Conservation (phyloP, 2,113 vertebrate genomes). For the Sturnira hondurensis region DNA sequence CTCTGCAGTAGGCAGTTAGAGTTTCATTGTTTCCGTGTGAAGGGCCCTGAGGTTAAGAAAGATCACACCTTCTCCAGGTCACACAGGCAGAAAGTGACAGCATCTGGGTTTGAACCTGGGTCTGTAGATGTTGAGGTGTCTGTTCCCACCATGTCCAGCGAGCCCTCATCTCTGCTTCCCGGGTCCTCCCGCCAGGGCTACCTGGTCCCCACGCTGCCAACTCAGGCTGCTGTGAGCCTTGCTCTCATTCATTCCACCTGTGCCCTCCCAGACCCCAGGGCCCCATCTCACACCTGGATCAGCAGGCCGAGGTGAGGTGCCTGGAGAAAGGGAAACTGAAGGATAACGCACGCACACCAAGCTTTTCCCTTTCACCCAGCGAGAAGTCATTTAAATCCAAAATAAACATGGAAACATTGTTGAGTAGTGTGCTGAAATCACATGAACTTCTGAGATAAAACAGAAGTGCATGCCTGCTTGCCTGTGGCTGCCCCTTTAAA, state of each 20-base stretch:
- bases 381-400: not conserved
- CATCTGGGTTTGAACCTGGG: not conserved
- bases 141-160: not conserved
- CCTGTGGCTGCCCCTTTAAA: not conserved
- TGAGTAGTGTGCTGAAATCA: not conserved
- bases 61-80: not conserved
- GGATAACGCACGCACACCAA: not conserved
- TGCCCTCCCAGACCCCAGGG: too few relatives aligned
- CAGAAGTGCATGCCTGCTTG: not conserved
- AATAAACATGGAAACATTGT: not conserved
- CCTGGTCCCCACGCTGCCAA: not conserved
- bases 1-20: not conserved
- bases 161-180: not conserved
- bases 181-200: rapidly evolving
- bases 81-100: not conserved
- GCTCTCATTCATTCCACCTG: not conserved
- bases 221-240: not conserved
- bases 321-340: not conserved
- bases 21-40: not conserved
- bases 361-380: not conserved
- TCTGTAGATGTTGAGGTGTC: not conserved
- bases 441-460: conserved; percentile 9
- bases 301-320: rapidly evolving
- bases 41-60: not conserved
- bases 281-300: too few relatives aligned